Percentiles rank a stretch among this genome's conserved stretches.
phyloP scores from a whole-genome alignment of 2,888 invertebrate genomes.

The Caenorhabditis sinica region DNA sequence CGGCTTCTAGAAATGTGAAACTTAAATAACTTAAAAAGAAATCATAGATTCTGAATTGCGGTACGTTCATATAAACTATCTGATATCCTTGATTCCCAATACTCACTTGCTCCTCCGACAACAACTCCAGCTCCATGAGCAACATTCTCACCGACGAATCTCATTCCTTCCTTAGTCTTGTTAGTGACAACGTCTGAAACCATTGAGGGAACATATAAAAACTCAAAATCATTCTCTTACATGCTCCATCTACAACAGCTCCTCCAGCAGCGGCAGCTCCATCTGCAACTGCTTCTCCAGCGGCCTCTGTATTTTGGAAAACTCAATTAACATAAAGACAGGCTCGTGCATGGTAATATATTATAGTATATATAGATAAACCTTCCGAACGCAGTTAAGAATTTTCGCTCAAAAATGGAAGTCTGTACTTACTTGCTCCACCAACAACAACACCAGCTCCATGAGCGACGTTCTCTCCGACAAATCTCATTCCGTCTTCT shows the following conservation, averaged over 20 bases:
- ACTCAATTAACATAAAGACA: slow-evolving; percentile 1
- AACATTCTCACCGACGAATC: slow-evolving; percentile 44
- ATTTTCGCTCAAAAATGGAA: not conserved
- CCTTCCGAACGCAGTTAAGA: too few relatives aligned
- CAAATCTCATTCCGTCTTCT: slow-evolving; percentile 16
- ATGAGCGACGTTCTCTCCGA: slow-evolving; percentile 35
- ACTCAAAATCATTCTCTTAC: slow-evolving; percentile 6
- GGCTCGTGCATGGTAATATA: too few relatives aligned
- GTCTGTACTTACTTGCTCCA: slow-evolving; percentile 32
- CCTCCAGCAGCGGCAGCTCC: slow-evolving; percentile 49
- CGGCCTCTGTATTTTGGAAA: slow-evolving; percentile 28
- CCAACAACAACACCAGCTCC: slow-evolving; percentile 39
- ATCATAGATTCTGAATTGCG: too few relatives aligned
- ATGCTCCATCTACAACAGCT: slow-evolving; percentile 57
- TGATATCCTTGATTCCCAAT: too few relatives aligned
- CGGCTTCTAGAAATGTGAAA: slow-evolving; percentile 38
- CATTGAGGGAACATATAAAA: too few relatives aligned
- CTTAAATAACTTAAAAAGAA: not conserved
- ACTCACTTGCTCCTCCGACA: slow-evolving; percentile 55
- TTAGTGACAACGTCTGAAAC: not conserved
- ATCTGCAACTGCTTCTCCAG: slow-evolving; percentile 48
- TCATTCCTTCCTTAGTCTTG: slow-evolving; percentile 26
- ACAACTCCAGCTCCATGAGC: slow-evolving; percentile 49
- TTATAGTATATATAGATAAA: too few relatives aligned
- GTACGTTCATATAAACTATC: not conserved